Conservation (phyloP, 1,140 invertebrate genomes). For the Vollenhovia emeryi region DNA sequence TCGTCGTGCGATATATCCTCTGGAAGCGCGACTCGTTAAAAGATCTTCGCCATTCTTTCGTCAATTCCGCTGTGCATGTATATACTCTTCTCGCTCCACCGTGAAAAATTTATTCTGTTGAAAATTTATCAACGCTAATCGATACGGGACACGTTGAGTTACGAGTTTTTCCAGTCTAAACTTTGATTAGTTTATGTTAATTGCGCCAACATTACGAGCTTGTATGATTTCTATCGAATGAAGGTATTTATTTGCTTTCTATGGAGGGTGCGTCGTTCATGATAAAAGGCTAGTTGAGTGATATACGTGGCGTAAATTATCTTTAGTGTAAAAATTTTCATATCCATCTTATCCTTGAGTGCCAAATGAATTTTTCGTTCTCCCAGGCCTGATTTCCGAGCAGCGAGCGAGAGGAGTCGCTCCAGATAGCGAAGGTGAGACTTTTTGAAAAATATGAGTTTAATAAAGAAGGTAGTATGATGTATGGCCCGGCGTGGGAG, state of each 20-base stretch:
- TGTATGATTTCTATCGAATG: neutral
- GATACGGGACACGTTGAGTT: neutral
- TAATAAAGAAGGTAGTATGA: conserved; percentile 84
- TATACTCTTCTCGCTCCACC: neutral
- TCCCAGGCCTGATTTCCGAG: conserved; percentile 71
- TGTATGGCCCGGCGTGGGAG: conserved; percentile 77
- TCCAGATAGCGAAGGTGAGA: conserved; percentile 71
- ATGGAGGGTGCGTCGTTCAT: conserved; percentile 53
- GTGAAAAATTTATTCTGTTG: conserved; percentile 24
- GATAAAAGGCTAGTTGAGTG: conserved; percentile 40
- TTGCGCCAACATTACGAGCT: neutral
- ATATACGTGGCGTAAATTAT: conserved; percentile 66
- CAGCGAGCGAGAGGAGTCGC: conserved; percentile 67
- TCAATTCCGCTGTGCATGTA: neutral
- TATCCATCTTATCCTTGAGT: conserved; percentile 69
- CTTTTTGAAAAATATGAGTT: conserved; percentile 84
- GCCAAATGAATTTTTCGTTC: conserved; percentile 71
- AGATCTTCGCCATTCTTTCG: conserved; percentile 22
- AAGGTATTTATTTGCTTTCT: conserved; percentile 45
- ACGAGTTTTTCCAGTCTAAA: neutral
- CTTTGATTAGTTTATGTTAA: neutral
- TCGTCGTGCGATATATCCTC: conserved; percentile 51
- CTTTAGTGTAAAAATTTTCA: conserved; percentile 66
- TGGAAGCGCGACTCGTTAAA: conserved; percentile 52
- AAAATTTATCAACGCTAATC: neutral